Evolutionary conservation across 2,797 vertebrate species (phyloP), one percentile per base, ranked within the genome.

Genomic region (Rhinatrema bivittatum): DNA sequence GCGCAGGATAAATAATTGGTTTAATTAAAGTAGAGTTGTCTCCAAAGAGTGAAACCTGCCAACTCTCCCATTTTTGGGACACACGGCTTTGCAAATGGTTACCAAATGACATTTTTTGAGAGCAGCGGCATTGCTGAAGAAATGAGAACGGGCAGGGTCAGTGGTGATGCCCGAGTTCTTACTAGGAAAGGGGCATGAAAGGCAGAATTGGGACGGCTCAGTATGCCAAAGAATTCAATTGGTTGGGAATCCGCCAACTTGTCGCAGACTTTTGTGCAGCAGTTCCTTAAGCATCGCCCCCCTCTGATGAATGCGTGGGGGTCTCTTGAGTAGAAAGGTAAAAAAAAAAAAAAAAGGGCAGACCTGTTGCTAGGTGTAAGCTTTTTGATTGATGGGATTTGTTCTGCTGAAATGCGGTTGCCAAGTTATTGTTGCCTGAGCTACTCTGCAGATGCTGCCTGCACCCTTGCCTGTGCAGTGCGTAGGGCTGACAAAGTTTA

Each of bases 351-450:
- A n/a, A n/a, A n/a, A n/a, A n/a, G n/a, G n/a, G n/a, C n/a, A n/a
- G n/a, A 46, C 39, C 20, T 25, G 30, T 43, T 69, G 44, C 24
- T 63, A 39, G 29, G 50, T 54, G 22, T 50, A 50, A 51, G 45
- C 0, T 54, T 53, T 63, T 54, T 50, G 51, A 57, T 62, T 62
- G 46, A 37, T 38, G 60, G 46, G 52, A 51, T 58, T 62, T 59
- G 31, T 65, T 68, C 50, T 41, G 50, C 5, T 52, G 53, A 52
- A 54, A 50, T 51, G 56, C 38, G 47, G 61, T 76, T 72, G 59
- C 65, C 62, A 65, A 62, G 65, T 55, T 68, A 63, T 70, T 65
- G 60, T 65, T 72, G 60, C 59, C 40, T 27, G 36, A 63, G 53
- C 43, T 56, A 63, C 63, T 36, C 59, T 51, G 40, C 52, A 59